Base-by-base conservation (phyloP, 2,113 vertebrate genomes). In the Strix aluco region DNA sequence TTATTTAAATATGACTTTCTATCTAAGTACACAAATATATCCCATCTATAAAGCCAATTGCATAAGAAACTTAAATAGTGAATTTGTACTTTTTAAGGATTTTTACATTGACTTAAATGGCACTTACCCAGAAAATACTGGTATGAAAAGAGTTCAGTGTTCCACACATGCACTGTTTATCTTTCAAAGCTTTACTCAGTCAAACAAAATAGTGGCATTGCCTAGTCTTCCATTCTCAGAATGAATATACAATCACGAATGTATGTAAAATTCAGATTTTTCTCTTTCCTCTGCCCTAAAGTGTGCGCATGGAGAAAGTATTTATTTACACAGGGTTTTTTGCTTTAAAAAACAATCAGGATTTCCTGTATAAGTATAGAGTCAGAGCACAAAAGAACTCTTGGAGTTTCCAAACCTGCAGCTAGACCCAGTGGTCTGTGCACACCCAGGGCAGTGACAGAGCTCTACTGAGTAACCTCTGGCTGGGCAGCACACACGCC, bases 1-100 rank as follows among this genome's bases (percentile, higher is more conserved):
- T 88, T 81, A 89, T 67, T 95, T 72, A 92, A 87, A 85, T 87
- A 91, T 32, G 0, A 61, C 42, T 79, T 74, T 89, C 81, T 84
- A 38, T 77, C 77, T 67, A 95, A 89, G 85, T 54, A 87, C 44
- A 93, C 29, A 91, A 78, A 91, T 79, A 85, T 15, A 79, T 46
- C 36, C 49, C 73, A 81, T 4, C 44, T 30, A 90, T 10, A 84
- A 10, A 84, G 19, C 7, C 49, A 88, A 27, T 11, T 44, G 20
- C 2, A 2, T 55, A 92, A 61, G 25, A 66, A 93, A 71, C 29
- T 44, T 59, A 70, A 78, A 83, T 27, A 75, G 36, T 51, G 65
- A 65, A 70, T 85, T 75, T 10, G 7, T 40, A 61, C 34, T 63
- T 91, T 79, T 95, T 2, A 82, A 89, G 49, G 59, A 72, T 54